phyloP scores from a whole-genome alignment of 2,888 invertebrate species.

The Anarsia innoxiella region DNA sequence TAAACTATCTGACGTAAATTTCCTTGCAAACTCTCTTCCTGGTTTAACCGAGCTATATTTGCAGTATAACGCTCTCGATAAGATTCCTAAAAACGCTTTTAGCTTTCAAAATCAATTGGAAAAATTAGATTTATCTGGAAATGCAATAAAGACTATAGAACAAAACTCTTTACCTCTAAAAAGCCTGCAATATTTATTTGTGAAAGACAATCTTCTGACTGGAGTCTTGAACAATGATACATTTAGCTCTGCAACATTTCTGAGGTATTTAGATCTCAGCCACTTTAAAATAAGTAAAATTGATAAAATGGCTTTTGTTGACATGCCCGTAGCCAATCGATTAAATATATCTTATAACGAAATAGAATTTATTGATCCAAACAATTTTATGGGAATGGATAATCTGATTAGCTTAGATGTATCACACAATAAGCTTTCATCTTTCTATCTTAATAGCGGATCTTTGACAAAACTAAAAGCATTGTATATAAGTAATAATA shows the following conservation, averaged over 20 bases:
- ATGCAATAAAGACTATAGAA: conserved; percentile 41
- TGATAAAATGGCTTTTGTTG: conserved; percentile 38
- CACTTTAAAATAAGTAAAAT: conserved; percentile 40
- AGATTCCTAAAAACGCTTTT: conserved; percentile 32
- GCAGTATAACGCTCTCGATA: conserved; percentile 38
- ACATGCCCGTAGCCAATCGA: conserved; percentile 44
- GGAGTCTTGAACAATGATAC: conserved; percentile 35
- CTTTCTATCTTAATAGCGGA: conserved; percentile 31
- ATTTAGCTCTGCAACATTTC: conserved; percentile 46
- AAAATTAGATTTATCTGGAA: conserved; percentile 47
- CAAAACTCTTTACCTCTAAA: conserved; percentile 40
- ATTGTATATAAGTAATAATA: conserved; percentile 46
- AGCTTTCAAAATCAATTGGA: conserved; percentile 33
- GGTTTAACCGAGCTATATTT: conserved; percentile 44
- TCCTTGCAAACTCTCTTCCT: conserved; percentile 31
- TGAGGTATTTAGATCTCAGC: conserved; percentile 49
- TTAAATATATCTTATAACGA: conserved; percentile 51
- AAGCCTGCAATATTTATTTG: conserved; percentile 46
- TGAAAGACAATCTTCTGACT: conserved; percentile 37
- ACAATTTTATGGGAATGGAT: conserved; percentile 42
- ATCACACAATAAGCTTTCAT: conserved; percentile 40
- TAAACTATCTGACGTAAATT: conserved; percentile 32
- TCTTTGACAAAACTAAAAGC: conserved; percentile 39
- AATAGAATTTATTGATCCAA: conserved; percentile 35
- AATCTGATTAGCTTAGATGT: conserved; percentile 55